Conservation (phyloP, 2,797 vertebrate genomes). For the Siniperca scherzeri region DNA sequence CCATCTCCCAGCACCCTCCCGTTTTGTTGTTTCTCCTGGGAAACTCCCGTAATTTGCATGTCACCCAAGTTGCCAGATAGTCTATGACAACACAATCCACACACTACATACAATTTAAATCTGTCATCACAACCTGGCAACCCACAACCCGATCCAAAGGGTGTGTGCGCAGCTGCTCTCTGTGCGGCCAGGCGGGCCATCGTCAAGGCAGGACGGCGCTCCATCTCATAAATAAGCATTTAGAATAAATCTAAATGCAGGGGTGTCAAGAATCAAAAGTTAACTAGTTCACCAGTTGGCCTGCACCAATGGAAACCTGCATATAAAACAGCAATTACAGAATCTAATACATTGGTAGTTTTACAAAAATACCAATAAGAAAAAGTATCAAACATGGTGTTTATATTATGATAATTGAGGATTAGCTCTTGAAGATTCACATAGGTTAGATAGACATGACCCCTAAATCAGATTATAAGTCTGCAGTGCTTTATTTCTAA, state of each 20-base stretch:
- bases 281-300: neutral
- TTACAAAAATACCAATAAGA: neutral
- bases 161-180: too few relatives aligned
- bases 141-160: too few relatives aligned
- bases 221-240: neutral
- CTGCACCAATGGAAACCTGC: neutral
- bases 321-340: neutral
- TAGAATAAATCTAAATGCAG: neutral
- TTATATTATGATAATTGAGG: neutral
- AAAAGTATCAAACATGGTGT: neutral
- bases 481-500: neutral
- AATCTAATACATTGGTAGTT: neutral
- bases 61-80: too few relatives aligned
- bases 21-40: too few relatives aligned
- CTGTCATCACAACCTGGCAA: too few relatives aligned
- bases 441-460: neutral
- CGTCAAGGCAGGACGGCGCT: too few relatives aligned
- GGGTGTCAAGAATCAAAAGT: neutral
- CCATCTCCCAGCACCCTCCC: too few relatives aligned
- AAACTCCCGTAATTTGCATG: too few relatives aligned
- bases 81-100: too few relatives aligned
- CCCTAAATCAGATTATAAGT: conserved; percentile 12
- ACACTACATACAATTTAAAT: too few relatives aligned
- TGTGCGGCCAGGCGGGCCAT: too few relatives aligned
- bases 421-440: neutral